Percentiles rank a stretch among this genome's conserved stretches.
phyloP scores from a whole-genome alignment of 2,888 invertebrate genomes.

The Metopia argyrocephala region DNA sequence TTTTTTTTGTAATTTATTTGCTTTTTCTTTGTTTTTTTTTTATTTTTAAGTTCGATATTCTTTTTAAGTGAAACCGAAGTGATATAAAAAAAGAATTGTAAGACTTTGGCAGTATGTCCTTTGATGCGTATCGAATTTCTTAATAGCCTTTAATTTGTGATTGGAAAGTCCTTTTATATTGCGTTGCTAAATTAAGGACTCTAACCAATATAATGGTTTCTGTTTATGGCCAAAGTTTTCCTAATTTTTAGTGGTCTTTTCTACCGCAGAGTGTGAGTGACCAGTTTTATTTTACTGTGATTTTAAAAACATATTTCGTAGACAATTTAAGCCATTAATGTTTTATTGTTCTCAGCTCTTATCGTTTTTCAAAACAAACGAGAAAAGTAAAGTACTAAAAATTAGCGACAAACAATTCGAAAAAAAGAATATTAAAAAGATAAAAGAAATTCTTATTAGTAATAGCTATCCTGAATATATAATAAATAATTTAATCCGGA shows the following conservation, averaged over 20 bases:
- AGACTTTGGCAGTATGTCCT: slow-evolving; percentile 68
- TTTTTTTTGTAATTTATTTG: slow-evolving; percentile 27
- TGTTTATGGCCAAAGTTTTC: slow-evolving; percentile 59
- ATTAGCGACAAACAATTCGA: too few relatives aligned
- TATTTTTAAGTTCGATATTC: neutral
- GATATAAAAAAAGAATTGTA: too few relatives aligned
- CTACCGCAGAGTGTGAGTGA: slow-evolving; percentile 7
- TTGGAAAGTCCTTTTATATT: slow-evolving; percentile 57
- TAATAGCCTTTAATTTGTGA: slow-evolving; percentile 71
- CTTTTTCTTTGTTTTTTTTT: neutral
- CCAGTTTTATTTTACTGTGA: slow-evolving; percentile 47
- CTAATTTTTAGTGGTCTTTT: slow-evolving; percentile 28
- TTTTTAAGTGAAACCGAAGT: neutral
- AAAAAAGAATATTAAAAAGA: too few relatives aligned
- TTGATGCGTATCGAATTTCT: slow-evolving; percentile 77
- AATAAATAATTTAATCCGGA: too few relatives aligned
- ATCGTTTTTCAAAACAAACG: neutral
- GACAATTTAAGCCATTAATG: slow-evolving; percentile 58
- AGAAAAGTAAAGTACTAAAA: neutral
- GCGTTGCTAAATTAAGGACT: slow-evolving; percentile 49
- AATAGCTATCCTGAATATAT: too few relatives aligned
- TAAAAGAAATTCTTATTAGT: too few relatives aligned
- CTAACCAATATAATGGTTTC: slow-evolving; percentile 51
- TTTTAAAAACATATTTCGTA: slow-evolving; percentile 47
- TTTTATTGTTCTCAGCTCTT: slow-evolving; percentile 45